A percentile compares a stretch with the other conserved stretches of the same genome.
Conservation (phyloP, 2,888 invertebrate genomes). For the Erannis defoliaria region DNA sequence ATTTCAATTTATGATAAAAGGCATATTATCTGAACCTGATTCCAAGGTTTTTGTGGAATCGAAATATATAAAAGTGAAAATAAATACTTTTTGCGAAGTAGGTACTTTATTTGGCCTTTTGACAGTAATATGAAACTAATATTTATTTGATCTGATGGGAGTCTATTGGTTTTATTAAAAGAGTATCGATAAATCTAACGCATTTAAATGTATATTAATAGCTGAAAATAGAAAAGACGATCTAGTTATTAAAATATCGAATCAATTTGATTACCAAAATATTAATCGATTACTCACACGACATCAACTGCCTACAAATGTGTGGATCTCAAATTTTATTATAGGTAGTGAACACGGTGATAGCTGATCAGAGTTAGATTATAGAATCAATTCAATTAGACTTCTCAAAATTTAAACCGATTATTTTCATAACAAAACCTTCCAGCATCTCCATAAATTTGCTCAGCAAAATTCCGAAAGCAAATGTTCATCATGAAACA, state of each 20-base stretch:
- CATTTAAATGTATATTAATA: no score
- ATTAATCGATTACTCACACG: no score
- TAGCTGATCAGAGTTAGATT: no score
- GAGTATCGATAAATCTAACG: no score
- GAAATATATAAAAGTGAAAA: conserved; percentile 6
- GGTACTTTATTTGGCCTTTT: neutral
- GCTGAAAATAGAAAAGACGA: no score
- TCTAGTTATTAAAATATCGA: no score
- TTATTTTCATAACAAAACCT: no score
- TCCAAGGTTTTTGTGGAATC: conserved; percentile 14
- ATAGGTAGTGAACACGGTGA: no score
- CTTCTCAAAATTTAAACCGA: no score
- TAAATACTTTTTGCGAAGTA: conserved; percentile 2
- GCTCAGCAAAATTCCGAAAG: neutral
- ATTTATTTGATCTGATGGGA: neutral
- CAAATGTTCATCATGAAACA: conserved; percentile 13
- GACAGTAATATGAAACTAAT: conserved; percentile 5
- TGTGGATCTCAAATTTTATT: neutral
- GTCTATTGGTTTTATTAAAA: neutral
- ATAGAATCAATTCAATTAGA: no score
- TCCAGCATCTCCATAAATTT: neutral
- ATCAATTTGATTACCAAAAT: no score
- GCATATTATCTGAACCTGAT: conserved; percentile 16
- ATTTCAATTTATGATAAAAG: conserved; percentile 30
- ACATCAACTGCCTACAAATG: no score